Percentiles rank a stretch among this genome's conserved stretches.
Evolutionary conservation across 2,888 invertebrate genomes (phyloP).

Genomic region (Elmis aenea): DNA sequence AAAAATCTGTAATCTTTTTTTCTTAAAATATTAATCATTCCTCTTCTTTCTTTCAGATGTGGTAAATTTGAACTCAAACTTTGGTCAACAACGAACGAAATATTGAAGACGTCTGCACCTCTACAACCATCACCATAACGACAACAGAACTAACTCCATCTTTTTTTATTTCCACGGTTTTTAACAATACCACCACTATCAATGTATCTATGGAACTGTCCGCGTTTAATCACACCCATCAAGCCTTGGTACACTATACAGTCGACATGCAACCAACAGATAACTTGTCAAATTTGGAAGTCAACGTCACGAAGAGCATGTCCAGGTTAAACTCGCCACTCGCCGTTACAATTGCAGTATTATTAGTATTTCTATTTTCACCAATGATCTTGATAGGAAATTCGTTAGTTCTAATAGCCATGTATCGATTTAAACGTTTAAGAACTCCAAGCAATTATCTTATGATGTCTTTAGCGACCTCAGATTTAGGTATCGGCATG

Average conservation of each 20-base stretch:
- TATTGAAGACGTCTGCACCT: too few species aligned
- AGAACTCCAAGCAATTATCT: constrained; percentile 59
- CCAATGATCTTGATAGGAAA: constrained; percentile 58
- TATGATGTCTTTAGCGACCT: constrained; percentile 55
- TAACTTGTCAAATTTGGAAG: constrained; percentile 36
- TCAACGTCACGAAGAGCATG: constrained; percentile 37
- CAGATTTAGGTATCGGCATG: constrained; percentile 56
- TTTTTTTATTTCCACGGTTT: constrained; percentile 10
- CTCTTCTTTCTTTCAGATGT: too few species aligned
- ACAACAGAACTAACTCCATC: too few species aligned
- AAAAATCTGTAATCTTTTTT: too few species aligned
- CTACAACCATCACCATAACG: too few species aligned
- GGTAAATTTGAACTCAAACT: too few species aligned
- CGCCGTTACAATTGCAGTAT: constrained; percentile 48
- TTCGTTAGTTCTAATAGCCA: constrained; percentile 54
- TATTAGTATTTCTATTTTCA: constrained; percentile 51
- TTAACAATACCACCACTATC: constrained; percentile 27
- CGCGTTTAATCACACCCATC: constrained; percentile 35
- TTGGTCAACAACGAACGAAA: too few species aligned
- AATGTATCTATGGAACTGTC: constrained; percentile 39
- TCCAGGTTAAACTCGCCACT: constrained; percentile 43
- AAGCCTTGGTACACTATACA: constrained; percentile 34
- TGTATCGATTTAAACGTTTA: constrained; percentile 56
- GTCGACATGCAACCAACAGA: constrained; percentile 31
- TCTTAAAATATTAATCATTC: too few species aligned